Conservation (phyloP, 2,113 vertebrate genomes). For the Anthoscopus minutus region DNA sequence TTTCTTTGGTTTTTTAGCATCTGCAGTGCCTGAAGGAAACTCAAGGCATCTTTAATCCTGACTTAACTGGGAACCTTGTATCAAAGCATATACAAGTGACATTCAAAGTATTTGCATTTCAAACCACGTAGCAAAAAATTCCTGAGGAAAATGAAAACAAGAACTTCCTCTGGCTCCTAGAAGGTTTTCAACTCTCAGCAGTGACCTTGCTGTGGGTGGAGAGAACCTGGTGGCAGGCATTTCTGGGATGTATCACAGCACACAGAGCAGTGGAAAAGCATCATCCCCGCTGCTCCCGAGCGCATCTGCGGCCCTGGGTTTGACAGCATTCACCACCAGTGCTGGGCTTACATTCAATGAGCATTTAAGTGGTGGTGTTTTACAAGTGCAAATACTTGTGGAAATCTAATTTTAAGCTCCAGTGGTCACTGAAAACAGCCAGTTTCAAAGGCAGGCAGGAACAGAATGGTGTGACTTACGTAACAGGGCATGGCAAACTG, state of each 20-base stretch:
- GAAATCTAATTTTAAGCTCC: constrained; percentile 48
- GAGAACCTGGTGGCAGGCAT: not conserved
- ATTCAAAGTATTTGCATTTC: not conserved
- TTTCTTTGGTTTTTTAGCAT: not conserved
- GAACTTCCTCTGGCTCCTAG: not conserved
- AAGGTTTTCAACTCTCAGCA: not conserved
- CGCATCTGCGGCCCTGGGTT: not conserved
- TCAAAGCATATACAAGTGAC: not conserved
- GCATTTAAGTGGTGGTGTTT: not conserved
- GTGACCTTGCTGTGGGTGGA: not conserved
- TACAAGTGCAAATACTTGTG: constrained; percentile 40
- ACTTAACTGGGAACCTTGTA: not conserved
- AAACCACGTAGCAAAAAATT: not conserved
- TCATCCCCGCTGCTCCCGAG: not conserved
- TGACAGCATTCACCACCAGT: accelerated
- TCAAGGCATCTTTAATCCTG: not conserved
- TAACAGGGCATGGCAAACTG: not conserved
- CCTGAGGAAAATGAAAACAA: not conserved
- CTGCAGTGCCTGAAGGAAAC: not conserved
- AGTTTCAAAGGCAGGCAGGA: not conserved
- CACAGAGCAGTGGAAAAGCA: not conserved
- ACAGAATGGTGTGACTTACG: not conserved
- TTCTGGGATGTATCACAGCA: not conserved
- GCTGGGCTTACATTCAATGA: not conserved
- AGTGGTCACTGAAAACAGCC: not conserved